Evolutionary conservation across 2,113 vertebrate species (phyloP).

Genomic region (Andinoacara biseriatus): DNA sequence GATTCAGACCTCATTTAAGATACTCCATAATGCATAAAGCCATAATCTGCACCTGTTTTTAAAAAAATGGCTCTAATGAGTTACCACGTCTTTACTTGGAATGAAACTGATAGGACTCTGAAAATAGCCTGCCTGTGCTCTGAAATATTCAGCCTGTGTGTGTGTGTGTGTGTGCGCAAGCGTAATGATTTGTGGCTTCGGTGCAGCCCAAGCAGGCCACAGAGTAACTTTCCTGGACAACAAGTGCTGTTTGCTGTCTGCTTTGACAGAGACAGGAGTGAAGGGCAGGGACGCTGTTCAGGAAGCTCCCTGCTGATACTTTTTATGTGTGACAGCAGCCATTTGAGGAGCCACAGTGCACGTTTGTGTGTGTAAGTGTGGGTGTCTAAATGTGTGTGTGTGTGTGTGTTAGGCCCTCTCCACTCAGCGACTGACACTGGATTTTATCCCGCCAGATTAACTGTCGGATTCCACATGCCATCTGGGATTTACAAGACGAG

Average conservation of each 20-base stretch:
- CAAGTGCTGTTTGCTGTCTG: slow-evolving; percentile 58
- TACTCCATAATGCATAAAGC: slow-evolving; percentile 68
- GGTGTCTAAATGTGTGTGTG: background rate
- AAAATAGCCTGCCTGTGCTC: slow-evolving; percentile 70
- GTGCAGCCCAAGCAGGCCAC: slow-evolving; percentile 43
- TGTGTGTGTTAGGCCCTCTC: slow-evolving; percentile 14
- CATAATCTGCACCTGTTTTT: slow-evolving; percentile 58
- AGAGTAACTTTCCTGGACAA: slow-evolving; percentile 47
- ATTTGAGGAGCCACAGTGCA: slow-evolving; percentile 10
- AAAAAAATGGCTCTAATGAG: slow-evolving; percentile 47
- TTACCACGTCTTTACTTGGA: slow-evolving; percentile 60
- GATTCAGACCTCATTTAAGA: slow-evolving; percentile 58
- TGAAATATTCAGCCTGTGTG: slow-evolving; percentile 75
- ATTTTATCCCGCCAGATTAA: slow-evolving; percentile 62
- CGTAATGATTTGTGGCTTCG: slow-evolving; percentile 32
- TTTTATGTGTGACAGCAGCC: slow-evolving; percentile 7
- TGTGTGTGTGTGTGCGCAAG: slow-evolving; percentile 9
- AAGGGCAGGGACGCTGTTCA: slow-evolving; percentile 36
- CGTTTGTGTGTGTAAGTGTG: slow-evolving; percentile 8
- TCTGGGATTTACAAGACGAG: slow-evolving; percentile 54
- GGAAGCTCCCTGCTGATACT: slow-evolving; percentile 40
- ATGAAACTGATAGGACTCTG: slow-evolving; percentile 70
- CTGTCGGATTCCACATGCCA: slow-evolving; percentile 47
- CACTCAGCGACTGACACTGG: slow-evolving; percentile 44
- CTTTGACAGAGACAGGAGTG: slow-evolving; percentile 39